These are phyloP conservation scores for Eidolon helvum DNA, from an alignment of 2,113 vertebrate genomes.

Conservation along the genomic window DNA sequence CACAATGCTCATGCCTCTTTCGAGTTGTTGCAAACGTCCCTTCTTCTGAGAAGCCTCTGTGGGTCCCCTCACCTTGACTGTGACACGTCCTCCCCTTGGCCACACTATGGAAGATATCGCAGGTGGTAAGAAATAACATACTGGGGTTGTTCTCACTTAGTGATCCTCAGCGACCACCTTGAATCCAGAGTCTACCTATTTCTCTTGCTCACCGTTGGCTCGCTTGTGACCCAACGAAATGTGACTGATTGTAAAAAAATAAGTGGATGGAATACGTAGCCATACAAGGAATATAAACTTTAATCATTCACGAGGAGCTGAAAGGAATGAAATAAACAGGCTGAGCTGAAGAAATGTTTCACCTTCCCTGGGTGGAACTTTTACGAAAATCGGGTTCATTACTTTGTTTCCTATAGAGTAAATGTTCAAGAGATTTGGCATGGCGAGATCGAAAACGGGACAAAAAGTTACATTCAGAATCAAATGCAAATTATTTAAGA, in stretches of 20 bases:
- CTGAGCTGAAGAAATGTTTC: not conserved
- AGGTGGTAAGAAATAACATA: accelerated
- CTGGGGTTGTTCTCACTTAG: too few relatives aligned
- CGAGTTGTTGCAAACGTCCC: not conserved
- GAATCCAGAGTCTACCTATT: accelerated
- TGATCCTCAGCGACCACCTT: too few relatives aligned
- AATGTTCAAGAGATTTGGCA: not conserved
- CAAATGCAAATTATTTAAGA: not conserved
- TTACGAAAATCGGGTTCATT: not conserved
- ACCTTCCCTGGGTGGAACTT: not conserved
- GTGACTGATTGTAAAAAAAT: not conserved
- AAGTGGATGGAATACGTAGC: not conserved
- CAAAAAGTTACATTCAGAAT: not conserved
- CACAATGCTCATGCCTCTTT: accelerated
- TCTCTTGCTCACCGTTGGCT: not conserved
- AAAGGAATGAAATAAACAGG: not conserved
- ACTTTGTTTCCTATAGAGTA: not conserved
- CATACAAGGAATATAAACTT: not conserved
- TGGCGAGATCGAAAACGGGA: not conserved
- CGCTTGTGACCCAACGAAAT: too few relatives aligned
- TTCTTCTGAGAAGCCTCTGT: not conserved
- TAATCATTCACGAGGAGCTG: not conserved
- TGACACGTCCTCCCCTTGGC: accelerated
- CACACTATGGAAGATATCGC: too few relatives aligned
- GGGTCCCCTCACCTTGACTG: accelerated